Evolutionary conservation across 2,797 vertebrate genomes (phyloP).

Genomic region (Brachymystax lenok): DNA sequence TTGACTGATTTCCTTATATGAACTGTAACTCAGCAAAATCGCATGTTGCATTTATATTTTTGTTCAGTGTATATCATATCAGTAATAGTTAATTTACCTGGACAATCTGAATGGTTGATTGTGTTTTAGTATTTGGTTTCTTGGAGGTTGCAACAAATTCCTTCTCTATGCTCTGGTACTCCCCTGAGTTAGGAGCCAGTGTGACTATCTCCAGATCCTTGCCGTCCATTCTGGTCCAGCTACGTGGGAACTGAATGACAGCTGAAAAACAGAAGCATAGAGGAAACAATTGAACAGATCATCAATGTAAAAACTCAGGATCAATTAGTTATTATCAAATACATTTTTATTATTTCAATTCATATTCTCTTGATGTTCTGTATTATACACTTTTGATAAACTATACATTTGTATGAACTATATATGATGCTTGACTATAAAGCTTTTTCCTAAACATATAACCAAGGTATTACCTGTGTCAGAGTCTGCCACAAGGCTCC

Average conservation of each 20-base stretch:
- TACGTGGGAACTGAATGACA: conserved; percentile 50
- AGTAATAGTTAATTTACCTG: conserved; percentile 39
- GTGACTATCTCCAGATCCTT: conserved; percentile 36
- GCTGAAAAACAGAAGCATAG: conserved; percentile 35
- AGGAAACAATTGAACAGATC: not conserved
- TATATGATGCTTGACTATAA: not conserved
- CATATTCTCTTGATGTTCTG: no score
- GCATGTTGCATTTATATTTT: no score
- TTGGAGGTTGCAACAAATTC: conserved; percentile 46
- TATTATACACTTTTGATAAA: no score
- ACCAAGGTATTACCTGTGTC: conserved; percentile 46
- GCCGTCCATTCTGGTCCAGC: conserved; percentile 55
- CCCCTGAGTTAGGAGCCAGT: conserved; percentile 32
- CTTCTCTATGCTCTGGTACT: conserved; percentile 47
- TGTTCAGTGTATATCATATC: not conserved
- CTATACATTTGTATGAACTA: no score
- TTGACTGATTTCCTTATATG: no score
- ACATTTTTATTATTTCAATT: no score
- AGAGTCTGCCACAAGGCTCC: conserved; percentile 45
- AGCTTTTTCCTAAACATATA: not conserved
- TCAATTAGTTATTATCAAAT: no score
- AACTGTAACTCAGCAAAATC: no score
- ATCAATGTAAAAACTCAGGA: no score
- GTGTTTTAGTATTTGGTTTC: not conserved
- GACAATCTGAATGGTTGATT: conserved; percentile 34